Percentiles rank a stretch among this genome's conserved stretches.
These are phyloP conservation scores for Calonectris borealis DNA, from an alignment of 2,113 vertebrate genomes.

Conservation along the genomic window DNA sequence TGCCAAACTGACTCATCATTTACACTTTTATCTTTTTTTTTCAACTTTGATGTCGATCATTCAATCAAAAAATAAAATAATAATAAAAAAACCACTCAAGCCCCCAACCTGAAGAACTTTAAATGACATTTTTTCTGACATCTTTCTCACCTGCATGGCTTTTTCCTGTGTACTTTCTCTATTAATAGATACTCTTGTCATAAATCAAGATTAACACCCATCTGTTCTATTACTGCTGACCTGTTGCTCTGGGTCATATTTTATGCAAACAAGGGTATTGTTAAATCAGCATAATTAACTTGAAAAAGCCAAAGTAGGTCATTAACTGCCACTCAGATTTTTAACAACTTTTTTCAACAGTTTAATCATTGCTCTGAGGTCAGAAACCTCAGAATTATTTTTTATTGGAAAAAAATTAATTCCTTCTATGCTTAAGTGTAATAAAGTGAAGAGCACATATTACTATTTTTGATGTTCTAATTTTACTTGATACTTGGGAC, in stretches of 20 bases:
- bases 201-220: constrained; percentile 41
- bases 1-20: constrained; percentile 72
- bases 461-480: background rate
- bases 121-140: constrained; percentile 11
- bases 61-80: constrained; percentile 67
- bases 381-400: background rate
- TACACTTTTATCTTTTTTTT: constrained; percentile 69
- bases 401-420: background rate
- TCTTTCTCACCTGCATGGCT: background rate
- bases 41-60: constrained; percentile 68
- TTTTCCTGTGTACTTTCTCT: background rate
- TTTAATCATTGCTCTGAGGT: constrained; percentile 24
- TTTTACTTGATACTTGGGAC: background rate
- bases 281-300: constrained; percentile 57
- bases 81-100: background rate
- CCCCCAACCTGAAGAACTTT: background rate
- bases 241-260: constrained; percentile 41
- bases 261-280: constrained; percentile 46
- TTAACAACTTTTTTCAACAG: constrained; percentile 9
- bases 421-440: background rate
- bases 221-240: constrained; percentile 29
- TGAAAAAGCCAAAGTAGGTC: constrained; percentile 29
- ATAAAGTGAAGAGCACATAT: background rate
- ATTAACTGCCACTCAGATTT: constrained; percentile 36
- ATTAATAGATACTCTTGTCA: background rate